phyloP scores from a whole-genome alignment of 2,797 vertebrate species.

The Nannoperca obscura region DNA sequence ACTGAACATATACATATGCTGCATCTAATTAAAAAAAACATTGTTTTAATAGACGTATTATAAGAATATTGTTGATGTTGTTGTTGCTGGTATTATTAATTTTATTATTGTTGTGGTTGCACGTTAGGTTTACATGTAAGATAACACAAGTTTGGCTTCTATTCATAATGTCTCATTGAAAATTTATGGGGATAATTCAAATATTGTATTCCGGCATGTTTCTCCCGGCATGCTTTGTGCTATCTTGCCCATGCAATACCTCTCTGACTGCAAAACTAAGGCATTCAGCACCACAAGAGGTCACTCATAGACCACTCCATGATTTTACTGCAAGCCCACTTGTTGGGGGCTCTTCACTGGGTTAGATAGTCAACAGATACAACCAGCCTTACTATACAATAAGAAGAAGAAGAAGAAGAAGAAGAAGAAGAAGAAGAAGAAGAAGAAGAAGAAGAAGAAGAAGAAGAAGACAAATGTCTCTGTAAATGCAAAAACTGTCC shows the following conservation, averaged over 20 bases:
- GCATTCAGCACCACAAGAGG: constrained; percentile 56
- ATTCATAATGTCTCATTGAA: constrained; percentile 3
- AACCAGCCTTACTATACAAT: not conserved
- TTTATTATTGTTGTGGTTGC: no score
- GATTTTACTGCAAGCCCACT: not conserved
- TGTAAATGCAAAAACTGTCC: not conserved
- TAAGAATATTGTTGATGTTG: not conserved
- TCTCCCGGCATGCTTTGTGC: constrained; percentile 57
- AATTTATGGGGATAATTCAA: constrained; percentile 33
- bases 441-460: not conserved
- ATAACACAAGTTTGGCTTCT: not conserved
- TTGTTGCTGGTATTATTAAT: no score
- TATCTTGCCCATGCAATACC: not conserved
- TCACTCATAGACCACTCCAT: constrained; percentile 1
- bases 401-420: not conserved
- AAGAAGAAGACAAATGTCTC: not conserved
- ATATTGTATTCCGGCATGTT: constrained; percentile 13
- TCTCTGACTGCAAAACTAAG: not conserved
- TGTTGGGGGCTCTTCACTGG: not conserved
- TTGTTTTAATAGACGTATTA: no score
- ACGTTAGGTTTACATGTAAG: not conserved
- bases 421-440: accelerated
- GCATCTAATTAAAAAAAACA: not conserved
- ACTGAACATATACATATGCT: not conserved
- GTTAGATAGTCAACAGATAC: not conserved